phyloP scores from a whole-genome alignment of 1,140 invertebrate species.

The Homarus americanus region DNA sequence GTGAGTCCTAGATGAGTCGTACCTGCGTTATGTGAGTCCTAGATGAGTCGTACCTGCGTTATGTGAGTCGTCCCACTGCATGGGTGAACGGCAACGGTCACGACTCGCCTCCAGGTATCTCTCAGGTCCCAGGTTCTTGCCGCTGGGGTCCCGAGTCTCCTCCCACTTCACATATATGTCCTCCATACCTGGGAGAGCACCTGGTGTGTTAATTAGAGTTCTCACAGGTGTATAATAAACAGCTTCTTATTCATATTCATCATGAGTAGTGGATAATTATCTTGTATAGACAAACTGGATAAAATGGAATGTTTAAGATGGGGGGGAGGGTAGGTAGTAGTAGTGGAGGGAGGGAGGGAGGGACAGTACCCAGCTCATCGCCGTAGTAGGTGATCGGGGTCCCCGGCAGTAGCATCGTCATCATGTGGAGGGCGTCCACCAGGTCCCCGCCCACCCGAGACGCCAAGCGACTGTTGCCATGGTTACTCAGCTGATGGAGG shows the following conservation, averaged over 20 bases:
- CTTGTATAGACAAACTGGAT: neutral
- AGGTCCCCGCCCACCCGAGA: slow-evolving; percentile 24
- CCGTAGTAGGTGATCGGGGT: slow-evolving; percentile 16
- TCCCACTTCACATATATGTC: too few species aligned
- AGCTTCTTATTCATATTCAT: neutral
- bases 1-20: too few species aligned
- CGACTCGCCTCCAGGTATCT: too few species aligned
- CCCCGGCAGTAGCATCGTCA: neutral
- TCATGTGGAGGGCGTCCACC: slow-evolving; percentile 34
- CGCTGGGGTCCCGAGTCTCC: too few species aligned
- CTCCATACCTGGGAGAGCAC: neutral
- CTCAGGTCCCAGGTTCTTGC: too few species aligned
- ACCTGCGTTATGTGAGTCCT: too few species aligned
- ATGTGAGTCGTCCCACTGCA: too few species aligned
- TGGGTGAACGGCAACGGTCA: too few species aligned
- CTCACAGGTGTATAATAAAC: neutral
- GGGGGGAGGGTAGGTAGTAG: neutral
- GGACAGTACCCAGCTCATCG: slow-evolving; percentile 30
- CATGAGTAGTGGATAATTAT: too few species aligned
- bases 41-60: too few species aligned
- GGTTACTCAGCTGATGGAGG: slow-evolving; percentile 1
- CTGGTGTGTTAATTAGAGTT: neutral
- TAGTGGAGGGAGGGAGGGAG: too few species aligned
- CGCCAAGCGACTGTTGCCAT: slow-evolving; percentile 20
- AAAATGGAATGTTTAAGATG: too few species aligned